Evolutionary conservation across 2,113 vertebrate genomes (phyloP).

Genomic region (Saguinus midas): DNA sequence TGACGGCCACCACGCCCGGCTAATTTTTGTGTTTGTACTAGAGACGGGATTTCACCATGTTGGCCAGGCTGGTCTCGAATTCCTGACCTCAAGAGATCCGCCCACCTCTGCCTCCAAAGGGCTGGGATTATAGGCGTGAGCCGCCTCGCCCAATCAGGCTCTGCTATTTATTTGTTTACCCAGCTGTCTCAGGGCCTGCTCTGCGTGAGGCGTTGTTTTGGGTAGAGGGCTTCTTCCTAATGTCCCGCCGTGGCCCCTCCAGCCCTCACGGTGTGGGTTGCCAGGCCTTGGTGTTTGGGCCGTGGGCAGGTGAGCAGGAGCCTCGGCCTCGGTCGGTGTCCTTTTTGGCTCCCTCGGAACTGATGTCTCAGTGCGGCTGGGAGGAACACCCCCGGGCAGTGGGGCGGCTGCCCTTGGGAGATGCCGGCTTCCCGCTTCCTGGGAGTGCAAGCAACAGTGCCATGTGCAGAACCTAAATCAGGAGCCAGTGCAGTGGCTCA

Average conservation of each 20-base stretch:
- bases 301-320: fast-evolving
- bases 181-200: fast-evolving
- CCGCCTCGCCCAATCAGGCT: fast-evolving
- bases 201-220: neutral
- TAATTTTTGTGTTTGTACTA: too few relatives aligned
- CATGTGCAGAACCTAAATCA: neutral
- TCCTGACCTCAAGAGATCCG: too few relatives aligned
- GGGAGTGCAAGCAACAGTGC: fast-evolving
- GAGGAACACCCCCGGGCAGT: neutral
- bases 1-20: fast-evolving
- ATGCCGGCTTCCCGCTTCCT: neutral
- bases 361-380: fast-evolving
- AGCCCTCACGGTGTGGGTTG: neutral
- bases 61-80: too few relatives aligned
- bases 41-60: too few relatives aligned
- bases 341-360: neutral
- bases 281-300: neutral
- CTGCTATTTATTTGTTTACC: too few relatives aligned
- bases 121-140: too few relatives aligned
- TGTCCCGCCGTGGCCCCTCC: neutral
- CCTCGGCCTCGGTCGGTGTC: fast-evolving
- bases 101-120: too few relatives aligned
- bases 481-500: too few relatives aligned
- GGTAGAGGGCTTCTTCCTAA: neutral
- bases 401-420: fast-evolving